These are phyloP conservation scores for Ceratitis capitata DNA, from an alignment of 1,140 invertebrate genomes.

Conservation along the genomic window DNA sequence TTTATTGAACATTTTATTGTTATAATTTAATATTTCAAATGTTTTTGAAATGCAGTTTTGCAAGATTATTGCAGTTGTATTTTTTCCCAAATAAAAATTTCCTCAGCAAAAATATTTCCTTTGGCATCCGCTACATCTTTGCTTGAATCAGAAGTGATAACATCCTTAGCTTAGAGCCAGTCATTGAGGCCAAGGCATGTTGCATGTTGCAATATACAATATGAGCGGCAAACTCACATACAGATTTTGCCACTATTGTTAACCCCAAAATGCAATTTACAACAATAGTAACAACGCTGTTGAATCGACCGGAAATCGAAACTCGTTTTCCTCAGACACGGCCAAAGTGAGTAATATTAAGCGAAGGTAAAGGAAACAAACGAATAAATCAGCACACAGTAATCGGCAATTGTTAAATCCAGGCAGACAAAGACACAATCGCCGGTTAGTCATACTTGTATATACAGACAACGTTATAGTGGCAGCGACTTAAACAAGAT, in stretches of 20 bases:
- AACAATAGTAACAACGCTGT: neutral
- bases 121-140: too few relatives aligned
- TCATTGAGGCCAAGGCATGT: neutral
- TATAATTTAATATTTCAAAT: too few relatives aligned
- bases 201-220: neutral
- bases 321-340: neutral
- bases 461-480: neutral
- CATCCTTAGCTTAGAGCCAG: neutral
- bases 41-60: too few relatives aligned
- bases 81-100: neutral
- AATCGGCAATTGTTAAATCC: neutral
- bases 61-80: neutral
- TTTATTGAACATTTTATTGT: too few relatives aligned
- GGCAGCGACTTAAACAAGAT: neutral
- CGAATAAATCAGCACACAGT: neutral
- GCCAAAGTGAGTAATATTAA: neutral
- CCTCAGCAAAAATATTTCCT: neutral
- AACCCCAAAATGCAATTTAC: neutral
- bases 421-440: neutral
- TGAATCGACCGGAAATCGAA: slow-evolving; percentile 19
- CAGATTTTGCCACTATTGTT: neutral
- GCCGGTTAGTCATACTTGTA: neutral
- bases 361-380: neutral
- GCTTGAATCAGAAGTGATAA: too few relatives aligned
- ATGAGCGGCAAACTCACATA: neutral